Percentiles rank a stretch among this genome's conserved stretches.
phyloP scores from a whole-genome alignment of 2,888 invertebrate species.

The Tachina fera region DNA sequence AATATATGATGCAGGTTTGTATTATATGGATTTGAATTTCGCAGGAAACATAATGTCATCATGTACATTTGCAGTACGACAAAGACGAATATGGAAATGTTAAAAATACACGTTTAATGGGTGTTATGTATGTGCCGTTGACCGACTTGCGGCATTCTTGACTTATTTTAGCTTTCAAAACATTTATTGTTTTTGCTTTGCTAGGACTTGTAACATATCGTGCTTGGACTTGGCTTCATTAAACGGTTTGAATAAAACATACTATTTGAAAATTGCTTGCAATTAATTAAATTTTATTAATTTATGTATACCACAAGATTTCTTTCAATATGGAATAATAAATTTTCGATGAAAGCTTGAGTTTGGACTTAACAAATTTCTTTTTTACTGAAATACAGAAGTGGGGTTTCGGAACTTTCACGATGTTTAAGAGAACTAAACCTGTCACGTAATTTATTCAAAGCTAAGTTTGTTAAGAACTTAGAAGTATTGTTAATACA shows the following conservation, averaged over 20 bases:
- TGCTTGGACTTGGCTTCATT: constrained; percentile 72
- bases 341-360: background rate
- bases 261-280: background rate
- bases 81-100: constrained; percentile 92
- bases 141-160: constrained; percentile 88
- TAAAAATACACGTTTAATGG: constrained; percentile 91
- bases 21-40: background rate
- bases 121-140: constrained; percentile 98
- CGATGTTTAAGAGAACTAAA: too few relatives aligned
- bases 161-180: constrained; percentile 76
- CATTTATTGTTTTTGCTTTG: constrained; percentile 73
- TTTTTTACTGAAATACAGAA: too few relatives aligned
- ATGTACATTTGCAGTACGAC: constrained; percentile 87
- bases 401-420: too few relatives aligned
- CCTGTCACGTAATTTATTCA: too few relatives aligned
- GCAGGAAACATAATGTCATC: background rate
- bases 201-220: constrained; percentile 75
- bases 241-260: constrained; percentile 14
- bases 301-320: constrained; percentile 12
- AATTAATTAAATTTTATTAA: constrained; percentile 5
- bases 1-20: constrained; percentile 90
- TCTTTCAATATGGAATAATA: background rate
- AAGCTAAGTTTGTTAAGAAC: too few relatives aligned
- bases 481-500: too few relatives aligned
- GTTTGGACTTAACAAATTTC: background rate